phyloP scores from a whole-genome alignment of 2,888 invertebrate genomes.

The Spodoptera picta region DNA sequence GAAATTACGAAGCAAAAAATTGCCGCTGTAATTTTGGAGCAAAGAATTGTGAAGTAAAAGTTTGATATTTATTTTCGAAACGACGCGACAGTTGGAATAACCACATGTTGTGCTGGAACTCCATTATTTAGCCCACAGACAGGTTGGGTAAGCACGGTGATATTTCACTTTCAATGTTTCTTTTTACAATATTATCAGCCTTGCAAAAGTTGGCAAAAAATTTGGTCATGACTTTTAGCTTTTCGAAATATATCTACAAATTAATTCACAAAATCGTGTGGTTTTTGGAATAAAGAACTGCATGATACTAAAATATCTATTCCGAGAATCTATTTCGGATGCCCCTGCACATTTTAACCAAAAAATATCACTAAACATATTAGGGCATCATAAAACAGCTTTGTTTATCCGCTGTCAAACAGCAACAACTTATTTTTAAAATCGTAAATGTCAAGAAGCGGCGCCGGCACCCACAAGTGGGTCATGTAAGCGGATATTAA shows the following conservation, averaged over 20 bases:
- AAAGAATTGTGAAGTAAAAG: constrained; percentile 30
- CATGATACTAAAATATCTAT: constrained; percentile 13
- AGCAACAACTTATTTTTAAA: constrained; percentile 56
- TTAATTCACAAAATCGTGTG: background rate
- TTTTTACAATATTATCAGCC: constrained; percentile 17
- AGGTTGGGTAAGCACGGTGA: constrained; percentile 32
- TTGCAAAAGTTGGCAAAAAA: constrained; percentile 19
- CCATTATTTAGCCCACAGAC: constrained; percentile 32
- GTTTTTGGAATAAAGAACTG: constrained; percentile 10
- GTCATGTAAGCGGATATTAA: constrained; percentile 50
- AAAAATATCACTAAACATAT: constrained; percentile 45
- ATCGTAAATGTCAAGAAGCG: constrained; percentile 57
- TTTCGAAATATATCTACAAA: constrained; percentile 11
- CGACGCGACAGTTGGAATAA: constrained; percentile 21
- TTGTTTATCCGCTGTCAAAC: constrained; percentile 56
- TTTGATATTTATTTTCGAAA: constrained; percentile 35
- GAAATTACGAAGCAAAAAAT: constrained; percentile 42
- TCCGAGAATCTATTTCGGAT: constrained; percentile 20
- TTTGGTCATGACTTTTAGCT: constrained; percentile 25
- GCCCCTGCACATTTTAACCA: constrained; percentile 15
- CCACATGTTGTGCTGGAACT: constrained; percentile 33
- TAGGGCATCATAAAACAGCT: constrained; percentile 35
- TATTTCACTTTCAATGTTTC: constrained; percentile 29
- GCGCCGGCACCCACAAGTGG: constrained; percentile 44
- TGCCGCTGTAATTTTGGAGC: constrained; percentile 25